Conservation (phyloP, 2,888 invertebrate genomes). For the Drosophila borealis region DNA sequence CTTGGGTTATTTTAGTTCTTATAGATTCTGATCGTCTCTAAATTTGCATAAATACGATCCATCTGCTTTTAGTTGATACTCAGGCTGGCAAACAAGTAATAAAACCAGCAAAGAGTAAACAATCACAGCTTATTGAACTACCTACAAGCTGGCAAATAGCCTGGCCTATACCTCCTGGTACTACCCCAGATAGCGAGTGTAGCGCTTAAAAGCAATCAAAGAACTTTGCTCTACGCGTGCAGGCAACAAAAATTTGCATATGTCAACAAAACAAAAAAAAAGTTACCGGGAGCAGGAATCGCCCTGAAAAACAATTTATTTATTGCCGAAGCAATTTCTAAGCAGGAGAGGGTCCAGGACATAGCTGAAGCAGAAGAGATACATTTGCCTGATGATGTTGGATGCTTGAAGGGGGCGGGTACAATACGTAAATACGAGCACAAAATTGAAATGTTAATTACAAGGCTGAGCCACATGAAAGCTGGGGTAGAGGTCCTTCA, state of each 20-base stretch:
- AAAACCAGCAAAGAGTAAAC: constrained; percentile 51
- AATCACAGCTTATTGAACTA: constrained; percentile 53
- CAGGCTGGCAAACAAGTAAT: constrained; percentile 29
- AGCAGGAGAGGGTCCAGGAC: not conserved
- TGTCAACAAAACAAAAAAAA: constrained; percentile 64
- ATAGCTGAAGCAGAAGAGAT: constrained; percentile 67
- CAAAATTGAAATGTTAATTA: constrained; percentile 78
- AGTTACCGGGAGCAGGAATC: constrained; percentile 52
- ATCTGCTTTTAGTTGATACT: not conserved
- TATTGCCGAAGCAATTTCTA: constrained; percentile 53
- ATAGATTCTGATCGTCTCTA: too few species aligned
- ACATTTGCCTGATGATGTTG: constrained; percentile 62
- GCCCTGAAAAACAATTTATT: constrained; percentile 65
- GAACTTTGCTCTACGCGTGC: constrained; percentile 59
- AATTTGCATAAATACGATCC: not conserved
- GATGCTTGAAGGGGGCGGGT: constrained; percentile 7
- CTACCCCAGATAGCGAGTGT: constrained; percentile 11
- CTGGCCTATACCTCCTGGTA: constrained; percentile 12
- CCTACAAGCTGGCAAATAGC: constrained; percentile 51
- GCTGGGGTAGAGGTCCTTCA: not conserved
- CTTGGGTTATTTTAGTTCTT: too few species aligned
- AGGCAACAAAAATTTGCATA: constrained; percentile 70
- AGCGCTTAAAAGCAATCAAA: constrained; percentile 67
- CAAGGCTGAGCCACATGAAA: constrained; percentile 40
- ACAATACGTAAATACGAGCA: constrained; percentile 34